phyloP scores from a whole-genome alignment of 2,113 vertebrate species.

The Sebastes schlegelii region DNA sequence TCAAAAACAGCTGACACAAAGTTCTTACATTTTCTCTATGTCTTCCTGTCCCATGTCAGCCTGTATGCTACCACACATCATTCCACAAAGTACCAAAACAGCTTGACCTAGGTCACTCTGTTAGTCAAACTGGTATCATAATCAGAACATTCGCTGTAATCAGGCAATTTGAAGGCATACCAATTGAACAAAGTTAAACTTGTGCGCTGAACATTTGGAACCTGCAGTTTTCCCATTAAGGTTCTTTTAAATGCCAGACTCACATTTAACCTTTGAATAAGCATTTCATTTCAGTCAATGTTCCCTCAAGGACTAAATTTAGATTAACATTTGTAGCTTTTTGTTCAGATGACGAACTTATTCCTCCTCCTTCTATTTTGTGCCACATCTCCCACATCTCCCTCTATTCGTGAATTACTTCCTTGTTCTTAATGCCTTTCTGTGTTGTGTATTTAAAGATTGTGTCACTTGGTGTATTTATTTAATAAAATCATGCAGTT shows the following conservation, averaged over 20 bases:
- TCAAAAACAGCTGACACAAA: background rate
- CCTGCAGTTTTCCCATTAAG: background rate
- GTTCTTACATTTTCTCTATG: background rate
- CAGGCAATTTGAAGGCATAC: constrained; percentile 30
- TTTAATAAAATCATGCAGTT: constrained; percentile 22
- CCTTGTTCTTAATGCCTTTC: background rate
- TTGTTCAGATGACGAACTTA: background rate
- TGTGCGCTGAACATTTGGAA: constrained; percentile 9
- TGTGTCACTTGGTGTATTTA: constrained; percentile 36
- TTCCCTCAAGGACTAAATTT: background rate
- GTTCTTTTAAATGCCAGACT: background rate
- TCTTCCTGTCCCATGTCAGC: constrained; percentile 4
- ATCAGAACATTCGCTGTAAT: constrained; percentile 21
- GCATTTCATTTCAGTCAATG: background rate
- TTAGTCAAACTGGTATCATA: constrained; percentile 23
- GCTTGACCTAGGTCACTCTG: constrained; percentile 19
- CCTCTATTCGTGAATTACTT: background rate
- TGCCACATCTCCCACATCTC: background rate
- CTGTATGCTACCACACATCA: background rate
- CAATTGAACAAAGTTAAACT: constrained; percentile 16
- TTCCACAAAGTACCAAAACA: constrained; percentile 11
- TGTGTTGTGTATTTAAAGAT: constrained; percentile 6
- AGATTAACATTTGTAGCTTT: background rate
- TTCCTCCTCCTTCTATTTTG: background rate
- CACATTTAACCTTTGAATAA: constrained; percentile 4